Conservation (phyloP, 30 jellyfish, hydroid and myxozoan genomes). For the Rhopilema esculentum region DNA sequence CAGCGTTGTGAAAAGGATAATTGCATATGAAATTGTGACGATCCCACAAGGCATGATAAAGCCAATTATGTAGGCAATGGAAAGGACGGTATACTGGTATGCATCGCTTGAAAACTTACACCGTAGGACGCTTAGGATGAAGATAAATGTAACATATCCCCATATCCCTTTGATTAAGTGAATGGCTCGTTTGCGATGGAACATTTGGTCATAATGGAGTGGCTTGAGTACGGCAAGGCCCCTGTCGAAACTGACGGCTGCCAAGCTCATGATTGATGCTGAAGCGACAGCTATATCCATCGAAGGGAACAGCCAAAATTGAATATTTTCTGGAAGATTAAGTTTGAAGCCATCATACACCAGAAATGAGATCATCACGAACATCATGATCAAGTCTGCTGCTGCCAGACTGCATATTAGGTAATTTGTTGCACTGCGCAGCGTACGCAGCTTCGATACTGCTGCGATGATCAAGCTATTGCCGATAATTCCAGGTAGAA, state of each 20-base stretch:
- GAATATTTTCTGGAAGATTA: conserved; percentile 37
- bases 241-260: conserved; percentile 78
- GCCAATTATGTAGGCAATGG: conserved; percentile 53
- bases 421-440: conserved; percentile 67
- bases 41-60: conserved; percentile 66
- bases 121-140: conserved; percentile 47
- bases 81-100: conserved; percentile 39
- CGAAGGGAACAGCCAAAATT: conserved; percentile 62
- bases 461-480: conserved; percentile 61
- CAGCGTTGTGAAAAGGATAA: conserved; percentile 49
- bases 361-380: conserved; percentile 58
- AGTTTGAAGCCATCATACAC: conserved; percentile 16
- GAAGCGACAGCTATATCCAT: conserved; percentile 66
- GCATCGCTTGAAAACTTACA: conserved; percentile 26
- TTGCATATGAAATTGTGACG: conserved; percentile 39
- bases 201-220: conserved; percentile 52
- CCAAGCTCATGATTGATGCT: conserved; percentile 74
- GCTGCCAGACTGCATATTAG: conserved; percentile 69
- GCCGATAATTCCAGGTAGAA: conserved; percentile 71
- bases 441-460: conserved; percentile 45
- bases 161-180: conserved; percentile 55
- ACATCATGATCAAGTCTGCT: conserved; percentile 67
- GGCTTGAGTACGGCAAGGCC: conserved; percentile 70
- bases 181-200: conserved; percentile 53
- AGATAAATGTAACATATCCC: conserved; percentile 48